Evolutionary conservation across 2,113 vertebrate genomes (phyloP).

Genomic region (Cheirogaleus medius): DNA sequence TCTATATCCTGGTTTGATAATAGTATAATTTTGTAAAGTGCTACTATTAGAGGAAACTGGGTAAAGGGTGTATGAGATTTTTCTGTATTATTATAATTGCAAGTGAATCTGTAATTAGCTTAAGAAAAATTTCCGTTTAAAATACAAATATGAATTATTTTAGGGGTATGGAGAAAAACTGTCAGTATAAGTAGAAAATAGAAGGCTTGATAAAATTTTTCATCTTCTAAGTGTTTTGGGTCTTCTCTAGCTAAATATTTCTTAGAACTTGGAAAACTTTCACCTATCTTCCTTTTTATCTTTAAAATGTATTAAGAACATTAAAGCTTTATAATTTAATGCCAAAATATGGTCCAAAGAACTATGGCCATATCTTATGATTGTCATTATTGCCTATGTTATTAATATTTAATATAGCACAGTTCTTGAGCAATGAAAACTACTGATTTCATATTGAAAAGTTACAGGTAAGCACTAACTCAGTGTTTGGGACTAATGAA

Average conservation of each 20-base stretch:
- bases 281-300: background rate
- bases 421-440: slow-evolving; percentile 27
- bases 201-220: slow-evolving; percentile 18
- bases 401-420: background rate
- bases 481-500: background rate
- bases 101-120: background rate
- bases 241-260: slow-evolving; percentile 16
- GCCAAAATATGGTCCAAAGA: background rate
- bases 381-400: background rate
- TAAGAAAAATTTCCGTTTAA: background rate
- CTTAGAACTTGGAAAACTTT: background rate
- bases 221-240: background rate
- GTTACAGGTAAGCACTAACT: background rate
- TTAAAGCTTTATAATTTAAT: background rate
- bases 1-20: background rate
- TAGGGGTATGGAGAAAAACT: background rate
- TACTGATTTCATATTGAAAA: background rate
- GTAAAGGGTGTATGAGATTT: background rate
- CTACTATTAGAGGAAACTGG: background rate
- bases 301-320: slow-evolving; percentile 23
- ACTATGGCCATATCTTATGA: background rate
- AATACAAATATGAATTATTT: slow-evolving; percentile 37
- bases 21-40: background rate
- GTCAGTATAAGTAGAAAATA: background rate
- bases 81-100: background rate